phyloP scores from a whole-genome alignment of 2,888 invertebrate species.

The Ornithoptera priamus region DNA sequence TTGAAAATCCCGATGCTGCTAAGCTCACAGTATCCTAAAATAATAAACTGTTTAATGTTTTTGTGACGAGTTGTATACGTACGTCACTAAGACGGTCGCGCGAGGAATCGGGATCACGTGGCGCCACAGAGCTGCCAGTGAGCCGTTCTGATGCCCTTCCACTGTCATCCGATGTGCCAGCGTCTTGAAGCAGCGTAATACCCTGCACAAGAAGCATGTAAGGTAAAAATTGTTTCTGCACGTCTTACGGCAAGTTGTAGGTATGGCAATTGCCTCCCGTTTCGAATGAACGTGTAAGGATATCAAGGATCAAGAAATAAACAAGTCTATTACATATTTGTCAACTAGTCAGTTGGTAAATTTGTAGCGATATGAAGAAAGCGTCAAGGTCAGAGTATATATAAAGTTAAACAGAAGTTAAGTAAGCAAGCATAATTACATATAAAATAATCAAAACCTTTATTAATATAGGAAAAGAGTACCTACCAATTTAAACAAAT shows the following conservation, averaged over 20 bases:
- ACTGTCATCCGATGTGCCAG: slow-evolving; percentile 92
- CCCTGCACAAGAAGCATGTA: slow-evolving; percentile 78
- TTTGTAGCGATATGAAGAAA: not conserved
- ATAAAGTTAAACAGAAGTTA: not conserved
- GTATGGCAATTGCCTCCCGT: slow-evolving; percentile 9
- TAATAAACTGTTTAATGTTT: slow-evolving; percentile 6
- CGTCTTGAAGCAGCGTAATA: slow-evolving; percentile 87
- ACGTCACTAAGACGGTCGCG: slow-evolving; percentile 92
- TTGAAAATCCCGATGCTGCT: slow-evolving; percentile 17
- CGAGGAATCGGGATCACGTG: slow-evolving; percentile 89
- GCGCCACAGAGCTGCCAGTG: slow-evolving; percentile 87
- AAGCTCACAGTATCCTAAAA: slow-evolving; percentile 13
- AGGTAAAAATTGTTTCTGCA: slow-evolving; percentile 27
- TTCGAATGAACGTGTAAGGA: slow-evolving; percentile 30
- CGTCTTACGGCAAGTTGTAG: slow-evolving; percentile 26
- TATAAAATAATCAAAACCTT: not conserved
- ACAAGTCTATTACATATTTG: not conserved
- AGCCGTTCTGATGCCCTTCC: slow-evolving; percentile 90
- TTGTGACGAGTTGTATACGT: slow-evolving; percentile 68
- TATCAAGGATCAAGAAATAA: not conserved
- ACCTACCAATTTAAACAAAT: no score
- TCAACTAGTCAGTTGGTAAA: not conserved
- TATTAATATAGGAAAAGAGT: no score
- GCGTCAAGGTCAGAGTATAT: no score
- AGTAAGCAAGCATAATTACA: not conserved